A percentile compares a stretch with the other conserved stretches of the same genome.
These are phyloP conservation scores for Drosophila ohnishii DNA, from an alignment of 1,140 invertebrate genomes.

Conservation along the genomic window DNA sequence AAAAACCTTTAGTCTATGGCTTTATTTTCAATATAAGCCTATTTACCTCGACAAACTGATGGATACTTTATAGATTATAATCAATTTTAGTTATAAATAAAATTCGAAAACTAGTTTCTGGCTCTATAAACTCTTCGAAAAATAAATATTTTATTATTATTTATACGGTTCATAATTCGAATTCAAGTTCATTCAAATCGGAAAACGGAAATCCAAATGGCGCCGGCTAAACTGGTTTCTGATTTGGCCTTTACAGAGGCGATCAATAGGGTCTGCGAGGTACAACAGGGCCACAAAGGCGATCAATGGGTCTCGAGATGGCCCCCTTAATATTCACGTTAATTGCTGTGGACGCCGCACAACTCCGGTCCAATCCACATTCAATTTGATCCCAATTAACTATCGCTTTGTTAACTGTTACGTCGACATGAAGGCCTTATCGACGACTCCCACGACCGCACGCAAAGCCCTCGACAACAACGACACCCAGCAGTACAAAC, in stretches of 20 bases:
- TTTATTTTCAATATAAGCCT: constrained; percentile 6
- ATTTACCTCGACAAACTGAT: background rate
- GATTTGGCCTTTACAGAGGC: constrained; percentile 2
- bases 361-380: constrained; percentile 8
- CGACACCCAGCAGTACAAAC: constrained; percentile 35
- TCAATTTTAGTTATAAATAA: constrained; percentile 36
- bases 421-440: constrained; percentile 25
- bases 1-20: background rate
- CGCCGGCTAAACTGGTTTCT: background rate
- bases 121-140: background rate
- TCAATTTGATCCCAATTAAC: constrained; percentile 45
- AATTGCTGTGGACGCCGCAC: background rate
- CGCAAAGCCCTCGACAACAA: constrained; percentile 27
- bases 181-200: constrained; percentile 26
- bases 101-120: constrained; percentile 18
- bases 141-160: constrained; percentile 26
- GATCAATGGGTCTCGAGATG: constrained; percentile 1
- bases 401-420: constrained; percentile 37
- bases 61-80: constrained; percentile 12
- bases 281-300: background rate
- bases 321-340: constrained; percentile 7
- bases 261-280: constrained; percentile 2
- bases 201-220: background rate
- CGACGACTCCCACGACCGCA: constrained; percentile 23
- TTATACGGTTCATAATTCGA: constrained; percentile 25